These are phyloP conservation scores for Luehdorfia chinensis DNA, from an alignment of 1,140 invertebrate species.

Conservation along the genomic window DNA sequence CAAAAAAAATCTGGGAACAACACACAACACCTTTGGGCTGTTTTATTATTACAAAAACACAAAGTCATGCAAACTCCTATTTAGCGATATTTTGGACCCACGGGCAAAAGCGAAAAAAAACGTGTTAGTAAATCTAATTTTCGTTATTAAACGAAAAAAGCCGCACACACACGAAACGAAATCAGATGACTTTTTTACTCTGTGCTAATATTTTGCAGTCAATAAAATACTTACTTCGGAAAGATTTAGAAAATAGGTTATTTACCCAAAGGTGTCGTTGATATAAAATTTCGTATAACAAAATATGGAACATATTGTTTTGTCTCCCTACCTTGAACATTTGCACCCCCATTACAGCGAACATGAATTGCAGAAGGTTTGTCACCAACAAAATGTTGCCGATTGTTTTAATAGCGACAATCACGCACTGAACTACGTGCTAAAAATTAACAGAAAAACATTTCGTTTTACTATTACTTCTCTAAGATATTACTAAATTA, in stretches of 20 bases:
- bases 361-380: constrained; percentile 99
- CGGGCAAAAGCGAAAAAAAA: constrained; percentile 42
- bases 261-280: constrained; percentile 77
- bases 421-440: constrained; percentile 99
- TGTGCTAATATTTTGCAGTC: constrained; percentile 26
- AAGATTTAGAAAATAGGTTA: constrained; percentile 30
- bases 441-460: constrained; percentile 73
- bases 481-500: constrained; percentile 7
- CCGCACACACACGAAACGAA: constrained; percentile 71
- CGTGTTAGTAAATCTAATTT: constrained; percentile 51
- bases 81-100: constrained; percentile 69
- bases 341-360: constrained; percentile 99
- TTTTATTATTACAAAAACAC: constrained; percentile 31
- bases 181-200: constrained; percentile 58
- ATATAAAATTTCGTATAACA: constrained; percentile 23
- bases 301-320: constrained; percentile 16
- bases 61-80: constrained; percentile 40
- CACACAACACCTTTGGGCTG: constrained; percentile 73
- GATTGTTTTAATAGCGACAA: constrained; percentile 99
- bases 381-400: constrained; percentile 99
- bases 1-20: constrained; percentile 30
- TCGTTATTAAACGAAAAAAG: constrained; percentile 44
- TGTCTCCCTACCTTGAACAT: constrained; percentile 95
- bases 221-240: constrained; percentile 58
- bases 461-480: constrained; percentile 27